Conservation (phyloP, 2,113 vertebrate genomes). For the Myrmecophaga tridactyla region DNA sequence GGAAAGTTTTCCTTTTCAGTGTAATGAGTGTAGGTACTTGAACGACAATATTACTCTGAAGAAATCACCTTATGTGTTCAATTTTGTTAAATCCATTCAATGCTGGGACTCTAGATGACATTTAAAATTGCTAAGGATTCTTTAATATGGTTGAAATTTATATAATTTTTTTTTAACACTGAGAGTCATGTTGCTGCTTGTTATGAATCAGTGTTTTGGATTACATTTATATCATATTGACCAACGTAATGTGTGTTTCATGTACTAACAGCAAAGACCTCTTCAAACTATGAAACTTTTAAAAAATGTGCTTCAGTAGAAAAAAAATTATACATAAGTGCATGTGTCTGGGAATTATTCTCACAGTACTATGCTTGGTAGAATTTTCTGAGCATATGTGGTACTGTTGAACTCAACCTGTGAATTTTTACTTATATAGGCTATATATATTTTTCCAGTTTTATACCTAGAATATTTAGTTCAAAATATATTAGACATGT, state of each 20-base stretch:
- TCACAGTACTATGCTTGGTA: constrained; percentile 75
- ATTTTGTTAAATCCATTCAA: constrained; percentile 31
- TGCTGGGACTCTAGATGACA: too few relatives aligned
- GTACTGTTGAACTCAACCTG: constrained; percentile 75
- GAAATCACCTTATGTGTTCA: constrained; percentile 57
- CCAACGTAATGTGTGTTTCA: constrained; percentile 39
- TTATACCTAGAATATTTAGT: constrained; percentile 57
- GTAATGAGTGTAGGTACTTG: constrained; percentile 65
- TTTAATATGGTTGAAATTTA: constrained; percentile 15
- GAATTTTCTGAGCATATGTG: constrained; percentile 72
- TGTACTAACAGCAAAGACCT: constrained; percentile 61
- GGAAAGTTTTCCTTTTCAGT: constrained; percentile 61
- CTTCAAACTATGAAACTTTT: constrained; percentile 54
- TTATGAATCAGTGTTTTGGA: too few relatives aligned
- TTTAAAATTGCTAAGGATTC: constrained; percentile 42
- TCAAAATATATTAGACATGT: too few relatives aligned
- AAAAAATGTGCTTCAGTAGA: constrained; percentile 26
- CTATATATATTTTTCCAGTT: constrained; percentile 52
- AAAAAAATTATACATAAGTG: neutral
- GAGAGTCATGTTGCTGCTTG: too few relatives aligned
- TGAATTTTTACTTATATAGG: constrained; percentile 58
- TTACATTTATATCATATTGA: too few relatives aligned
- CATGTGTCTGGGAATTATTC: constrained; percentile 49
- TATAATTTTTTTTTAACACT: too few relatives aligned
- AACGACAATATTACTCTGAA: constrained; percentile 68